Evolutionary conservation across 2,113 vertebrate genomes (phyloP).

Genomic region (Ceyx melanurus): DNA sequence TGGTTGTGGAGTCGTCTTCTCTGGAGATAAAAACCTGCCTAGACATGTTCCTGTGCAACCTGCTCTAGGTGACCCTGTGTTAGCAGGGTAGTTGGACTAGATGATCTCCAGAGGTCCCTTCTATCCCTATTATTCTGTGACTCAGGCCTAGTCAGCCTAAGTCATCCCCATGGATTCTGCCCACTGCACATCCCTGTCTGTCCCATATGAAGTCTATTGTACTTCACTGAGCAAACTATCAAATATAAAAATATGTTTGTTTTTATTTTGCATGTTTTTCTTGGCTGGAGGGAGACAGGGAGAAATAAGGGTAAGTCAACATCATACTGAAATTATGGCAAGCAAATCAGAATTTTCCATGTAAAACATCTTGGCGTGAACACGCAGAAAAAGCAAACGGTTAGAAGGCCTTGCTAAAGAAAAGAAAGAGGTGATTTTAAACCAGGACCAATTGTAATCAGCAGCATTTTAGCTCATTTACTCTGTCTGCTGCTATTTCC

Average conservation of each 20-base stretch:
- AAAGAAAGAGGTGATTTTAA: neutral
- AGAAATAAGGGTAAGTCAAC: neutral
- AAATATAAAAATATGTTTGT: neutral
- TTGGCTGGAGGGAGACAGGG: neutral
- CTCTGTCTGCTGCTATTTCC: neutral
- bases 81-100: neutral
- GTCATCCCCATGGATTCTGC: neutral
- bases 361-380: neutral
- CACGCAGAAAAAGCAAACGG: neutral
- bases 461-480: constrained; percentile 8
- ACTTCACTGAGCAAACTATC: neutral
- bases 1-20: neutral
- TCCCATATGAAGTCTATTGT: neutral
- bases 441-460: neutral
- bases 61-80: neutral
- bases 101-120: neutral
- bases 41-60: neutral
- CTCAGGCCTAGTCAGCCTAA: neutral
- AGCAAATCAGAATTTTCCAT: neutral
- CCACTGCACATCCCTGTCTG: neutral
- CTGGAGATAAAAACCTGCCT: neutral
- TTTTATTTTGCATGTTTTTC: neutral
- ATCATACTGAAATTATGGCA: neutral
- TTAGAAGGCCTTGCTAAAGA: neutral
- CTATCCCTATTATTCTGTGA: neutral